Base-by-base conservation (phyloP, 92 coral and sea anemone genomes). In the Desmophyllum pertusum region DNA sequence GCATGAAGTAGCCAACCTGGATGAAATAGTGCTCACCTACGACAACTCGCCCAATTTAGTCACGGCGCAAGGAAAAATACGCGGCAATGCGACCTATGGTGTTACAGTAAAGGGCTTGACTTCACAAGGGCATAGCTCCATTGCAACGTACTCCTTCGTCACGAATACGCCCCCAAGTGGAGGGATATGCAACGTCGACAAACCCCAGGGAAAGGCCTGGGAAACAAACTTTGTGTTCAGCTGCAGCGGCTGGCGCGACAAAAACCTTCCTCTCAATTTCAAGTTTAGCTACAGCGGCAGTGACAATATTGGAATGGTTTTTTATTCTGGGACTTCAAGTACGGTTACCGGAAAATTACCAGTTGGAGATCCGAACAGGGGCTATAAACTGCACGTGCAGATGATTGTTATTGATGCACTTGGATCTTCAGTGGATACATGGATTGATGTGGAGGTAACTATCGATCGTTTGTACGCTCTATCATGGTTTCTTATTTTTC, bases 201-300 rank as follows among this genome's bases (percentile, higher is more conserved):
- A 31, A 62, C 45, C 46, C 0, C 88, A 91, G 59, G 98, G 97
- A 21, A 76, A 73, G 36, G 97, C 98, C 0, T 93, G 92, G 97
- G 80, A 85, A 45, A 95, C 97, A 41, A 62, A 78, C 72, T 94
- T 94, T 69, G 51, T 30, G 36, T 84, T 95, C 59, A 46, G 46
- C 3, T 95, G 98, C 46, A 62, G 46, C 27, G 98, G 92, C 52
- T 95, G 98, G 98, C 63, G 67, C 21, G 98, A 95, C 70, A 79
- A 76, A n/a, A 90, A 93, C 45, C 62, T 84, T 17, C 95, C 96
- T 9, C 88, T 95, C 83, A 86, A 79, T 17, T 95, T 93, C 79
- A 89, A 53, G 72, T 95, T 95, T 83, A 85, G 88, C 38, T 93
- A 95, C 67, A 78, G 90, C 79, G 89, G 91, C 38, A 89, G 92